Conservation (phyloP, 2,113 vertebrate genomes). For the Tichodroma muraria region DNA sequence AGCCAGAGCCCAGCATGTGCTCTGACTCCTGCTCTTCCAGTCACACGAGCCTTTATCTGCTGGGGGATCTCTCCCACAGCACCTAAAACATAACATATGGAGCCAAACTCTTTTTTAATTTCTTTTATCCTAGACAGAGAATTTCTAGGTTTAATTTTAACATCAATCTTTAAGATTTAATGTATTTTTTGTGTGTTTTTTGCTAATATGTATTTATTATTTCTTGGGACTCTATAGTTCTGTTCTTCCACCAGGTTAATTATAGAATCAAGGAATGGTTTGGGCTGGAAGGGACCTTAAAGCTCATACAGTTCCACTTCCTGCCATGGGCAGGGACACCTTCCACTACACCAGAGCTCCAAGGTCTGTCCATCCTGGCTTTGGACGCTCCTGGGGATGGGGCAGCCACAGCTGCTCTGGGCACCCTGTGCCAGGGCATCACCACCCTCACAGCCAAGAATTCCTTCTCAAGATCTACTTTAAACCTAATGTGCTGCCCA, state of each 20-base stretch:
- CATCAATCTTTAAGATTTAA: background rate
- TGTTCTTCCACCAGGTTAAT: background rate
- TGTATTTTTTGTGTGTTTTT: background rate
- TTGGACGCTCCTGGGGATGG: background rate
- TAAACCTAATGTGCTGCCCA: background rate
- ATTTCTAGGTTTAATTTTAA: background rate
- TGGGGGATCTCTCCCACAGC: background rate
- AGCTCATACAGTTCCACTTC: background rate
- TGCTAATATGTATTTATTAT: background rate
- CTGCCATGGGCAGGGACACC: background rate
- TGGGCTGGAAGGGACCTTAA: background rate
- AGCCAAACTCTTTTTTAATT: background rate
- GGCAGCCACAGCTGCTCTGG: background rate
- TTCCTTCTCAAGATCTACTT: background rate
- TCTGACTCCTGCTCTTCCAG: background rate
- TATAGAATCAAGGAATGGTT: background rate
- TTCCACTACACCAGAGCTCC: background rate
- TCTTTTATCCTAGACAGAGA: background rate
- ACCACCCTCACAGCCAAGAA: background rate
- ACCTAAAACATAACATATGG: fast-evolving
- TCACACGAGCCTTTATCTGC: background rate
- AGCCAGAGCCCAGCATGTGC: background rate
- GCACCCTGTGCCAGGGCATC: background rate
- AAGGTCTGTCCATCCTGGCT: background rate
- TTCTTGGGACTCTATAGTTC: background rate